Percentiles rank a stretch among this genome's conserved stretches.
Conservation (phyloP, 1,140 invertebrate genomes). For the Thaumatotibia leucotreta region DNA sequence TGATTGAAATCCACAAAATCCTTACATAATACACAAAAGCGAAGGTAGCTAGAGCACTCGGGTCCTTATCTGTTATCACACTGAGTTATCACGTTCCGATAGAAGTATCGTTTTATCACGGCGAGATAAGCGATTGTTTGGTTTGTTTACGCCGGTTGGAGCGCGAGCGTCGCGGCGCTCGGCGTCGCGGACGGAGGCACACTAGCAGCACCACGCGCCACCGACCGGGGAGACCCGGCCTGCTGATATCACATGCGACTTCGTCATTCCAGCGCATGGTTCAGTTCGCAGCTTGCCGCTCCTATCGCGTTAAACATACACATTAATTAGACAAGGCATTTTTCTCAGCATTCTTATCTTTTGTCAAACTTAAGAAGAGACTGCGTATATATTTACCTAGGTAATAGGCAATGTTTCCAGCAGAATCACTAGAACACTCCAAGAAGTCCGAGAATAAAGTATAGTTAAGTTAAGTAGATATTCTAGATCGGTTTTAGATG, state of each 20-base stretch:
- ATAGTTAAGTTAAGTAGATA: no score
- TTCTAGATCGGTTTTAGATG: no score
- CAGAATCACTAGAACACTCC: no score
- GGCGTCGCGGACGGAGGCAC: conserved; percentile 44
- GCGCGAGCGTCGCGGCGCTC: conserved; percentile 32
- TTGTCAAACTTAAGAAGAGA: no score
- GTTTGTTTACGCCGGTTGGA: conserved; percentile 55
- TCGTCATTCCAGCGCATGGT: conserved; percentile 2
- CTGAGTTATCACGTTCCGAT: conserved; percentile 67
- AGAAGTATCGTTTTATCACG: conserved; percentile 63
- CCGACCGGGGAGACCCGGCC: conserved; percentile 17
- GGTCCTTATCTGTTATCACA: conserved; percentile 68
- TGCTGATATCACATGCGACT: conserved; percentile 14
- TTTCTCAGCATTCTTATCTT: background rate
- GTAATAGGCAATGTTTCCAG: no score
- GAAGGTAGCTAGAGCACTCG: conserved; percentile 61
- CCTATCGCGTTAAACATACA: background rate
- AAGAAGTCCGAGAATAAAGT: no score
- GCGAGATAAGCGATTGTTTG: conserved; percentile 46
- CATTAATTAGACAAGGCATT: no score
- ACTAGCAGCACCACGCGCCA: conserved; percentile 32
- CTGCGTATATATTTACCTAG: no score
- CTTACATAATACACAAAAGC: conserved; percentile 65
- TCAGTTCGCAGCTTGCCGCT: background rate
- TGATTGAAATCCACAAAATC: conserved; percentile 39